A percentile compares a stretch with the other conserved stretches of the same genome.
Evolutionary conservation across 2,888 invertebrate species (phyloP).

Genomic region (Resseliella maxima): DNA sequence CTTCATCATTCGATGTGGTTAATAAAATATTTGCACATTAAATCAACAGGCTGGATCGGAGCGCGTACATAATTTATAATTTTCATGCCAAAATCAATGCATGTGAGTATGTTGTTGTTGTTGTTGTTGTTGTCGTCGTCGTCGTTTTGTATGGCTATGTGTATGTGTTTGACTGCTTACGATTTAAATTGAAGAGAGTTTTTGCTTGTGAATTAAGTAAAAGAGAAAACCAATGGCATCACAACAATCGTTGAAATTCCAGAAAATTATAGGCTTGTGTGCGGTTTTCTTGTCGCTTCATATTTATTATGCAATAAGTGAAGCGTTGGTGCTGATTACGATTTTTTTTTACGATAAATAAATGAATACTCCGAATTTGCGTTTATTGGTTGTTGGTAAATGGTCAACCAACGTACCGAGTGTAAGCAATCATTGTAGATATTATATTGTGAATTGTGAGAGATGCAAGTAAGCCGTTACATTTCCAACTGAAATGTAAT

Average conservation of each 20-base stretch:
- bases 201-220: not conserved
- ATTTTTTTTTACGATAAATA: conserved; percentile 37
- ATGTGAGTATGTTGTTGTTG: not conserved
- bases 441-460: not conserved
- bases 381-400: not conserved
- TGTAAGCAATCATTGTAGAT: conserved; percentile 16
- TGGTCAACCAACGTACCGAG: not conserved
- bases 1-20: conserved; percentile 9
- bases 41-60: conserved; percentile 22
- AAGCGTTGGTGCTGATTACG: conserved; percentile 53
- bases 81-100: not conserved
- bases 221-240: not conserved
- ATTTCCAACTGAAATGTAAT: not conserved
- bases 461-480: conserved; percentile 2
- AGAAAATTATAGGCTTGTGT: conserved; percentile 48
- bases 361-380: not conserved
- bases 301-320: conserved; percentile 51
- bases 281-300: conserved; percentile 48
- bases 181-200: no score
- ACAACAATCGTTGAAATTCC: not conserved
- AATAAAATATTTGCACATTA: conserved; percentile 53
- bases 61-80: conserved; percentile 45
- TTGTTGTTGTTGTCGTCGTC: no score
- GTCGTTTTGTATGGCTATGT: no score
- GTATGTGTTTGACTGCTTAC: no score